Evolutionary conservation across 2,888 invertebrate genomes (phyloP).

Genomic region (Tenthredo notha): DNA sequence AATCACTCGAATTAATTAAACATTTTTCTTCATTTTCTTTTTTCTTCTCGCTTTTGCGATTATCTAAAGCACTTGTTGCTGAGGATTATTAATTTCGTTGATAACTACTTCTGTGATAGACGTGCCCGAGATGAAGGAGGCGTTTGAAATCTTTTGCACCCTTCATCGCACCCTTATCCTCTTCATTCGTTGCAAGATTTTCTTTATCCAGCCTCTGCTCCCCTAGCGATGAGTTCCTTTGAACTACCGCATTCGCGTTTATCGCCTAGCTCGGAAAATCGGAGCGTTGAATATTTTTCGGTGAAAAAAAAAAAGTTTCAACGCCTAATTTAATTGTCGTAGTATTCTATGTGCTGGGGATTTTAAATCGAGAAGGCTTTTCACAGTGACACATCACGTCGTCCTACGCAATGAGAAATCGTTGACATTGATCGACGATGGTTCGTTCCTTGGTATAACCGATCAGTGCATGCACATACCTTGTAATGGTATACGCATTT

Average conservation of each 20-base stretch:
- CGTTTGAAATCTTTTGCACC: not conserved
- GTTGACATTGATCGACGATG: not conserved
- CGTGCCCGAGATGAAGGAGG: not conserved
- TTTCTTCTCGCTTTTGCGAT: not conserved
- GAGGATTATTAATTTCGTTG: not conserved
- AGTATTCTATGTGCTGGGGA: not conserved
- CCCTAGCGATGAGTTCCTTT: slow-evolving; percentile 25
- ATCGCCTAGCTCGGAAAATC: not conserved
- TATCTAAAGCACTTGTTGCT: not conserved
- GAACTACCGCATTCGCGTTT: slow-evolving; percentile 25
- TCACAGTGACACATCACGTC: not conserved
- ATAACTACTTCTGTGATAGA: slow-evolving; percentile 9
- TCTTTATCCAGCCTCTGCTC: not conserved
- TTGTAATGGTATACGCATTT: not conserved
- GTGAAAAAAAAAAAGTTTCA: slow-evolving; percentile 1
- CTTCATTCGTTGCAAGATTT: slow-evolving; percentile 17
- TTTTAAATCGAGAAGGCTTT: not conserved
- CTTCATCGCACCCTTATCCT: slow-evolving; percentile 1
- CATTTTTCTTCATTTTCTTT: not conserved
- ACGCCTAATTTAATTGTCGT: slow-evolving; percentile 1
- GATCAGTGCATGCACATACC: not conserved
- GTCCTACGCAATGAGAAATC: not conserved
- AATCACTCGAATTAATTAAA: not conserved
- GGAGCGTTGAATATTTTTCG: not conserved
- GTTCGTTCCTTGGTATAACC: not conserved